These are phyloP conservation scores for Anas platyrhynchos DNA, from an alignment of 2,113 vertebrate species.

Conservation along the genomic window DNA sequence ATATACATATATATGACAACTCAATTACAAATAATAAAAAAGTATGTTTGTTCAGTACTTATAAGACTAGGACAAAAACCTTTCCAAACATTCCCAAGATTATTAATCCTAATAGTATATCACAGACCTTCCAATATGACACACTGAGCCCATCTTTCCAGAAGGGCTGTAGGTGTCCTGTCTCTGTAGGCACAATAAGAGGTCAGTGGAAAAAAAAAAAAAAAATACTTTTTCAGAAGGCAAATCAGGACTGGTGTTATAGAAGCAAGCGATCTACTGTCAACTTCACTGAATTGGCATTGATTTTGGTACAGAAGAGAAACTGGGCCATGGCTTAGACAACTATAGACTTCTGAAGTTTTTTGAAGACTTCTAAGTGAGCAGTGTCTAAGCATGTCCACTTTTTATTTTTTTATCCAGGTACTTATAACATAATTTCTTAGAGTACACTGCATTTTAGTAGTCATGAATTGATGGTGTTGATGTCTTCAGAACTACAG, in stretches of 20 bases:
- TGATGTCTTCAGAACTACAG: neutral
- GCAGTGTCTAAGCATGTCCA: neutral
- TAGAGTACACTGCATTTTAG: neutral
- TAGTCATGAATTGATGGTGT: neutral
- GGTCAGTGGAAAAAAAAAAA: neutral
- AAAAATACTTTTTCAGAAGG: neutral
- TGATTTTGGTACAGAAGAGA: neutral
- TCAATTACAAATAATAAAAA: neutral
- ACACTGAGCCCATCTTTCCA: neutral
- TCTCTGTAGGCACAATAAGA: neutral
- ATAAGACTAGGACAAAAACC: neutral
- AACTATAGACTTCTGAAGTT: neutral
- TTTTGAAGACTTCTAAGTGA: neutral
- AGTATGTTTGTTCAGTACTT: neutral
- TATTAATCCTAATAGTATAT: neutral
- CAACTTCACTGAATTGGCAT: neutral
- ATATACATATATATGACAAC: neutral
- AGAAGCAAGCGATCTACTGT: neutral
- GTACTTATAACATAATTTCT: neutral
- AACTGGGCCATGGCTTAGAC: neutral
- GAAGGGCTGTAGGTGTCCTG: neutral
- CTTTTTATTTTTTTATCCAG: neutral
- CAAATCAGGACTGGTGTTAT: neutral
- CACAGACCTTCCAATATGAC: neutral
- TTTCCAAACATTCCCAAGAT: neutral